These are phyloP conservation scores for Tetheella fluctuosa DNA, from an alignment of 2,888 invertebrate species.

Conservation along the genomic window DNA sequence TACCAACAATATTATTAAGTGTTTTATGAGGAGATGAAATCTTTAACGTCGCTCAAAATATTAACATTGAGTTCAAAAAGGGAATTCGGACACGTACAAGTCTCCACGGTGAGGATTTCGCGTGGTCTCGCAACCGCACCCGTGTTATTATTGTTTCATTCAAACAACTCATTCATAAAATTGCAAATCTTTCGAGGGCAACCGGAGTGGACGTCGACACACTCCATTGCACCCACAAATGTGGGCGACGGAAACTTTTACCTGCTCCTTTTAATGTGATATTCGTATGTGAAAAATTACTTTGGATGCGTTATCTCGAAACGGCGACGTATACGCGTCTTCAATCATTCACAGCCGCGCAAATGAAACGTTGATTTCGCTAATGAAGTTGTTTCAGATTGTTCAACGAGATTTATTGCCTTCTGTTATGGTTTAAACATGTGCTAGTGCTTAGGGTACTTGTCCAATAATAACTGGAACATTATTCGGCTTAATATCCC, in stretches of 20 bases:
- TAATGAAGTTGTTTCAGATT: conserved; percentile 77
- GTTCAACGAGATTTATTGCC: conserved; percentile 70
- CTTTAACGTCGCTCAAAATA: conserved; percentile 53
- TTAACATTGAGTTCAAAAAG: conserved; percentile 51
- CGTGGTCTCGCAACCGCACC: conserved; percentile 54
- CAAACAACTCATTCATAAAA: conserved; percentile 83
- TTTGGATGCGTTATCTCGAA: conserved; percentile 45
- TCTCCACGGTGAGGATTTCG: conserved; percentile 53
- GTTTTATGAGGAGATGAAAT: conserved; percentile 67
- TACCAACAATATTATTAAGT: conserved; percentile 57
- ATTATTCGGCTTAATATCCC: conserved; percentile 67
- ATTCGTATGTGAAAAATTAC: conserved; percentile 43
- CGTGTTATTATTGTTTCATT: conserved; percentile 77
- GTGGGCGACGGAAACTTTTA: conserved; percentile 46
- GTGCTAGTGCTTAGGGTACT: conserved; percentile 64
- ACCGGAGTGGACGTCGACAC: conserved; percentile 64
- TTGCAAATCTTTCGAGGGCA: conserved; percentile 72
- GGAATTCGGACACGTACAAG: conserved; percentile 55
- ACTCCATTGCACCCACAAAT: conserved; percentile 65
- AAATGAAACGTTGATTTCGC: conserved; percentile 59
- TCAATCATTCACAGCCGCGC: conserved; percentile 51
- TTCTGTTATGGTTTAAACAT: conserved; percentile 67
- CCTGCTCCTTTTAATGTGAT: conserved; percentile 47
- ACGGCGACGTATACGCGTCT: conserved; percentile 42
- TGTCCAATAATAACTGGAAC: conserved; percentile 74